These are phyloP conservation scores for Drosophila nannoptera DNA, from an alignment of 1,140 invertebrate genomes.

Conservation along the genomic window DNA sequence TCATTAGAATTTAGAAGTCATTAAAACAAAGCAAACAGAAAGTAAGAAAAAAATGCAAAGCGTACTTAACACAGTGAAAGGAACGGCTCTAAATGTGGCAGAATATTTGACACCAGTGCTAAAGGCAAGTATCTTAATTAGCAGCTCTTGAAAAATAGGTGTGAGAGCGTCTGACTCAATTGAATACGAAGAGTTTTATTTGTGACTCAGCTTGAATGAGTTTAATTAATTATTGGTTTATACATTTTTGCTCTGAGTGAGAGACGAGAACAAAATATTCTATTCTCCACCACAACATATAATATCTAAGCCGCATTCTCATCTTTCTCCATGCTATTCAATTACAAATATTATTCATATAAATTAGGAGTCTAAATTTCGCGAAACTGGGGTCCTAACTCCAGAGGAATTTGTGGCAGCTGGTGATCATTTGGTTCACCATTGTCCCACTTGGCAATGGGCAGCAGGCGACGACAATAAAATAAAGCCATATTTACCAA, in stretches of 20 bases:
- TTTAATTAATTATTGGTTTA: too few species aligned
- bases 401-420: slow-evolving; percentile 97
- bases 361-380: slow-evolving; percentile 96
- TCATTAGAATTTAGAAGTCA: slow-evolving; percentile 22
- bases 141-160: neutral
- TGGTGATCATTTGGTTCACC: slow-evolving; percentile 98
- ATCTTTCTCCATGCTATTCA: neutral
- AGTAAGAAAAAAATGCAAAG: slow-evolving; percentile 88
- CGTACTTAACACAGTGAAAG: slow-evolving; percentile 96
- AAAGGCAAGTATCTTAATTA: slow-evolving; percentile 83
- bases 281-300: too few species aligned
- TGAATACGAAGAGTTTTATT: too few species aligned
- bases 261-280: too few species aligned
- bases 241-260: too few species aligned
- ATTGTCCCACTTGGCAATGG: slow-evolving; percentile 99
- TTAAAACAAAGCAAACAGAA: slow-evolving; percentile 48
- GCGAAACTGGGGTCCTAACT: slow-evolving; percentile 98
- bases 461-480: slow-evolving; percentile 92
- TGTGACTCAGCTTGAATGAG: too few species aligned
- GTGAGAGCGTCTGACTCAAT: too few species aligned
- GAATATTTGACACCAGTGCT: slow-evolving; percentile 97
- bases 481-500: slow-evolving; percentile 92
- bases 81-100: slow-evolving; percentile 95
- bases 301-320: neutral
- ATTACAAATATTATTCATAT: slow-evolving; percentile 5